Evolutionary conservation across 2,888 invertebrate genomes (phyloP).

Genomic region (Sphinx pinastri): DNA sequence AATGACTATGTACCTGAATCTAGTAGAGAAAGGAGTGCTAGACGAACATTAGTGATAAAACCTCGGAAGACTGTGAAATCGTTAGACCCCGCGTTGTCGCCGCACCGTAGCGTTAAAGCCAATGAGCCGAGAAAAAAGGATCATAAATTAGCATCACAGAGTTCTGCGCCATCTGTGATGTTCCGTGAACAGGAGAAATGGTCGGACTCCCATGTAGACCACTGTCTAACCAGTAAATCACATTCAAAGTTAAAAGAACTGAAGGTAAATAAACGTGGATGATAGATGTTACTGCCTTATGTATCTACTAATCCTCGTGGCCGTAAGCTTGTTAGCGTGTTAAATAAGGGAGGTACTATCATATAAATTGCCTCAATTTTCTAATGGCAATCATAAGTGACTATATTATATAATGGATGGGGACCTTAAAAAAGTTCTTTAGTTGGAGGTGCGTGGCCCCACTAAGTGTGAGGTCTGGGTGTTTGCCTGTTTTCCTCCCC

Average conservation of each 20-base stretch:
- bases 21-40: conserved; percentile 44
- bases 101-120: conserved; percentile 46
- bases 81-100: conserved; percentile 60
- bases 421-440: too few species aligned
- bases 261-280: conserved; percentile 53
- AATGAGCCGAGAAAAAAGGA: conserved; percentile 40
- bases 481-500: too few species aligned
- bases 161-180: conserved; percentile 59
- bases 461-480: too few species aligned
- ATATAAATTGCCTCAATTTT: too few species aligned
- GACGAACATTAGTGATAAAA: conserved; percentile 58
- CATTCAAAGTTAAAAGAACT: conserved; percentile 66
- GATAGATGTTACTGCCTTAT: neutral
- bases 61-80: conserved; percentile 71
- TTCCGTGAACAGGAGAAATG: conserved; percentile 48
- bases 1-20: conserved; percentile 62
- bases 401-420: too few species aligned
- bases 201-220: conserved; percentile 56
- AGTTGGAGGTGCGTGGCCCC: too few species aligned
- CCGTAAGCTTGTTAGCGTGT: too few species aligned
- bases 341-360: too few species aligned
- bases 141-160: conserved; percentile 43
- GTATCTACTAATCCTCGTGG: neutral
- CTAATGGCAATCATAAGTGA: too few species aligned
- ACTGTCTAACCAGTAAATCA: conserved; percentile 65